These are phyloP conservation scores for Mormyrops boulengeri DNA, from an alignment of 2,797 vertebrate genomes.

Conservation along the genomic window DNA sequence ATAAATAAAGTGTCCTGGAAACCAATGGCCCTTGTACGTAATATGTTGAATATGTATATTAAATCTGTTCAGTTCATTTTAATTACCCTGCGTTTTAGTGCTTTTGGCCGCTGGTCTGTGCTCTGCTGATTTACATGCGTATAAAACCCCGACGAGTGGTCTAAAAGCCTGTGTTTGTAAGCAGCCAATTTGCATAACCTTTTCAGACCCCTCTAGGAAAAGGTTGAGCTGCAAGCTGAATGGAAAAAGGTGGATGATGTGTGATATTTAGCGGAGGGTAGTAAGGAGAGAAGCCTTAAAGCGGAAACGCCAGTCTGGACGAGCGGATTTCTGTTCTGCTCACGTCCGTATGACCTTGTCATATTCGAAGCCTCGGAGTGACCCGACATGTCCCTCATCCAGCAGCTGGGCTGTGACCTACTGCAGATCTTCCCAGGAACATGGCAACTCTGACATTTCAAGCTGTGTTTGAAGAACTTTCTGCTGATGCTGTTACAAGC, in stretches of 20 bases:
- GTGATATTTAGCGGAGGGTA: not conserved
- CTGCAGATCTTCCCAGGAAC: not conserved
- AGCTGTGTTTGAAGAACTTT: not conserved
- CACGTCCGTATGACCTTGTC: not conserved
- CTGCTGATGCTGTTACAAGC: not conserved
- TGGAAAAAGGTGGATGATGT: not conserved
- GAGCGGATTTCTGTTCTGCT: not conserved
- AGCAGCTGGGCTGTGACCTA: not conserved
- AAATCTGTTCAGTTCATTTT: not conserved
- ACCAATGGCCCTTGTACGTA: not conserved
- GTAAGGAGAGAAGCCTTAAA: not conserved
- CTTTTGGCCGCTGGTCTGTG: not conserved
- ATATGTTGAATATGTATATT: not conserved
- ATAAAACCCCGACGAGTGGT: not conserved
- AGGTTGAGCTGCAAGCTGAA: not conserved
- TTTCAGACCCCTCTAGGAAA: not conserved
- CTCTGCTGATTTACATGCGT: not conserved
- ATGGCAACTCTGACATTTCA: not conserved
- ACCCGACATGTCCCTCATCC: not conserved
- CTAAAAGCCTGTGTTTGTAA: conserved; percentile 8
- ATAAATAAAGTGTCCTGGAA: not conserved
- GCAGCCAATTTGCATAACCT: not conserved
- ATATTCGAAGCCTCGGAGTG: not conserved
- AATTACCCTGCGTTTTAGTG: not conserved
- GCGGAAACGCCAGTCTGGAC: not conserved